Conservation (phyloP, 2,797 vertebrate genomes). For the Anguilla megastoma region DNA sequence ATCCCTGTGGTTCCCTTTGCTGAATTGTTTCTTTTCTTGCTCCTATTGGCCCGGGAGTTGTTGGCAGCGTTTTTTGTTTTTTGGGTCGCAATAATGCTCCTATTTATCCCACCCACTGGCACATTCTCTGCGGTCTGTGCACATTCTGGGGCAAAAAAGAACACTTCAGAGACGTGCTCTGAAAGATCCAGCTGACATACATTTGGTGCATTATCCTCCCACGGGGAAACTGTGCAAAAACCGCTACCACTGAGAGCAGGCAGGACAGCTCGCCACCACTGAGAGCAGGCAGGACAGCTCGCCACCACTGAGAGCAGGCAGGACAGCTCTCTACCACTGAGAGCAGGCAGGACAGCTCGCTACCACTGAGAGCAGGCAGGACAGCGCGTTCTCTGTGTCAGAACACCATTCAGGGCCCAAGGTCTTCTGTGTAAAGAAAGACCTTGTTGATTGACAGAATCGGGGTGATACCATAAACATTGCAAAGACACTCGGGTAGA, state of each 20-base stretch:
- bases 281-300: neutral
- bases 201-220: neutral
- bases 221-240: neutral
- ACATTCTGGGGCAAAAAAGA: conserved; percentile 35
- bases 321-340: neutral
- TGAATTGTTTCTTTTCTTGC: neutral
- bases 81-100: conserved; percentile 53
- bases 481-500: neutral
- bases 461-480: neutral
- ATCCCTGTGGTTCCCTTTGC: neutral
- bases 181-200: conserved; percentile 5
- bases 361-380: neutral
- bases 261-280: neutral
- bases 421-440: neutral
- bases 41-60: neutral
- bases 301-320: neutral
- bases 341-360: neutral
- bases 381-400: neutral
- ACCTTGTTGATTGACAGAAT: neutral
- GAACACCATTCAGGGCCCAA: neutral
- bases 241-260: neutral
- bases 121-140: conserved; percentile 56
- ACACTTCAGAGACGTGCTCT: conserved; percentile 22
- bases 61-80: neutral
- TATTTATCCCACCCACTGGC: conserved; percentile 62